A percentile compares a stretch with the other conserved stretches of the same genome.
phyloP scores from a whole-genome alignment of 2,113 vertebrate species.

The Petromus typicus region DNA sequence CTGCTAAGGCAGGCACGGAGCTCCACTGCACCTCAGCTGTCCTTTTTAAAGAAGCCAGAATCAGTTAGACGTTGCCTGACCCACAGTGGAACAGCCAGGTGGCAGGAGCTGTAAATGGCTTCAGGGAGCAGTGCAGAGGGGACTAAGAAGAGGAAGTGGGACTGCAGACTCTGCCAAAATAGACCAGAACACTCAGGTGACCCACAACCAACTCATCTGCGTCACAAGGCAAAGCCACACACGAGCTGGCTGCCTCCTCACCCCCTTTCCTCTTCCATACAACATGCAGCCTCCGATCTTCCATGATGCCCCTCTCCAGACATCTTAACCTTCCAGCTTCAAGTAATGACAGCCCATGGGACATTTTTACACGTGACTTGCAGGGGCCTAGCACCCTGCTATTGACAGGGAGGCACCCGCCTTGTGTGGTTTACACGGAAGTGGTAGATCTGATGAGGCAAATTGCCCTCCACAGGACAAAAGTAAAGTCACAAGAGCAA shows the following conservation, averaged over 20 bases:
- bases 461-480: constrained; percentile 42
- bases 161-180: background rate
- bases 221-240: background rate
- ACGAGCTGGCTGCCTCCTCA: background rate
- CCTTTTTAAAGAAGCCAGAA: background rate
- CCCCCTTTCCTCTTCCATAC: background rate
- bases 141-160: background rate
- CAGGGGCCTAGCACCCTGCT: background rate
- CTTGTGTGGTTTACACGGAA: constrained; percentile 29
- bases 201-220: background rate
- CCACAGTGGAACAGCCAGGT: too few relatives aligned
- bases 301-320: background rate
- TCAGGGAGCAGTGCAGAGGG: background rate
- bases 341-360: background rate
- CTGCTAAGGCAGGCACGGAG: background rate
- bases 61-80: background rate
- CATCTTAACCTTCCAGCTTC: background rate
- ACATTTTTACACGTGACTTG: background rate
- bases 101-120: too few relatives aligned
- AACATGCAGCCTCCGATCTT: fast-evolving
- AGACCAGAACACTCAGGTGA: background rate
- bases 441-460: background rate
- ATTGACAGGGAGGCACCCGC: background rate
- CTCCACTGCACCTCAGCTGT: background rate
- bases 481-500: constrained; percentile 32